phyloP scores from a whole-genome alignment of 1,140 invertebrate species.

The Drosophila busckii region DNA sequence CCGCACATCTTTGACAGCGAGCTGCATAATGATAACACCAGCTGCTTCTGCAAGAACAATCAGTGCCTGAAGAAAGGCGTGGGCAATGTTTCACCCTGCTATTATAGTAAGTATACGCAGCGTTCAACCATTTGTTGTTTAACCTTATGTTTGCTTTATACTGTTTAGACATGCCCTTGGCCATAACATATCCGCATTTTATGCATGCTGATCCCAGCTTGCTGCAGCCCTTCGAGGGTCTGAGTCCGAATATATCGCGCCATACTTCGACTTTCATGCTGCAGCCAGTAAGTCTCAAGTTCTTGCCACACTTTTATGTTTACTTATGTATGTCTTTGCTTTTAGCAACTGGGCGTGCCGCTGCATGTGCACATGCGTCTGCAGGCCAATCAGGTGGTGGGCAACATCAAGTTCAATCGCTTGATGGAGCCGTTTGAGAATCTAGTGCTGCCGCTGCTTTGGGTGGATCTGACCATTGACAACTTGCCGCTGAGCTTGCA shows the following conservation, averaged over 20 bases:
- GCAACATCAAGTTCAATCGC: constrained; percentile 80
- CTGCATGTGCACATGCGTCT: constrained; percentile 81
- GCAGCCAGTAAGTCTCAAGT: constrained; percentile 80
- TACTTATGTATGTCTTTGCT: neutral
- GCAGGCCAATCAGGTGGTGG: constrained; percentile 85
- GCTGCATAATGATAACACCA: constrained; percentile 43
- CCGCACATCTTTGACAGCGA: constrained; percentile 81
- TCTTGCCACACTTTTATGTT: neutral
- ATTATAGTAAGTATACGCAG: constrained; percentile 82
- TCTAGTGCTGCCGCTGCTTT: constrained; percentile 83
- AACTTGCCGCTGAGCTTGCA: constrained; percentile 58
- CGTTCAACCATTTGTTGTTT: neutral
- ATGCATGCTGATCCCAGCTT: constrained; percentile 84
- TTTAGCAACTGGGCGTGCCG: constrained; percentile 82
- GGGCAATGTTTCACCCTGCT: constrained; percentile 85
- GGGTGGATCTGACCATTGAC: constrained; percentile 81
- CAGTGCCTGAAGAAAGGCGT: constrained; percentile 83
- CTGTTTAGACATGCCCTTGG: constrained; percentile 82
- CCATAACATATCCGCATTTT: constrained; percentile 90
- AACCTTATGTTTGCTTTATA: neutral
- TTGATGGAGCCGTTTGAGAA: constrained; percentile 81
- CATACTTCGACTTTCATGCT: constrained; percentile 72
- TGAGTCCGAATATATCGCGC: constrained; percentile 83
- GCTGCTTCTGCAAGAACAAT: constrained; percentile 81
- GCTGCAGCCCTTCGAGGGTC: constrained; percentile 83